A percentile compares a stretch with the other conserved stretches of the same genome.
phyloP scores from a whole-genome alignment of 2,888 invertebrate genomes.

The Limnephilus rhombicus region DNA sequence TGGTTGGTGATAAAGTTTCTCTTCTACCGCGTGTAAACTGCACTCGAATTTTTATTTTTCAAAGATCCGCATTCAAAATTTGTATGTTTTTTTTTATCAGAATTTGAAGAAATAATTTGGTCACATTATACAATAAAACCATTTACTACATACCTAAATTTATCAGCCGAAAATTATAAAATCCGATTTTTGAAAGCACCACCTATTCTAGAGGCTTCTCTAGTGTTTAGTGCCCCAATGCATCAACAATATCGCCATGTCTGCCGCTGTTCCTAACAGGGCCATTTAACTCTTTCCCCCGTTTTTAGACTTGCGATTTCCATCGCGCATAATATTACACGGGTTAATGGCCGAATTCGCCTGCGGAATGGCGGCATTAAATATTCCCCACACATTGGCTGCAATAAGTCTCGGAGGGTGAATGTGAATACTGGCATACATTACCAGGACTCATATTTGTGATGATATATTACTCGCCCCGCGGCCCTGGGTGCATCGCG shows the following conservation, averaged over 20 bases:
- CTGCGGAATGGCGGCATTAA: conserved; percentile 5
- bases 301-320: conserved; percentile 39
- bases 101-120: not conserved
- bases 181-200: not conserved
- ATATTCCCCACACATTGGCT: not conserved
- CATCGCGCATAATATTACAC: conserved; percentile 41
- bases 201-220: not conserved
- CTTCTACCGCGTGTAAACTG: no score
- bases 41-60: not conserved
- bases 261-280: conserved; percentile 55
- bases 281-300: conserved; percentile 41
- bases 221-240: not conserved
- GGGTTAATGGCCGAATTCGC: conserved; percentile 40
- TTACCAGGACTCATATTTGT: conserved; percentile 35
- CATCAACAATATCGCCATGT: conserved; percentile 44
- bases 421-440: not conserved
- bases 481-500: conserved; percentile 20
- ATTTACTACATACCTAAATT: no score
- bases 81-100: not conserved
- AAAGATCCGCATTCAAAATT: not conserved
- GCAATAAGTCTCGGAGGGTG: not conserved
- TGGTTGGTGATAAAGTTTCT: no score
- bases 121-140: not conserved
- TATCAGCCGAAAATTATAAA: no score
- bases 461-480: not conserved